phyloP scores from a whole-genome alignment of 2,888 invertebrate genomes.

The Dichetophora obliterata region DNA sequence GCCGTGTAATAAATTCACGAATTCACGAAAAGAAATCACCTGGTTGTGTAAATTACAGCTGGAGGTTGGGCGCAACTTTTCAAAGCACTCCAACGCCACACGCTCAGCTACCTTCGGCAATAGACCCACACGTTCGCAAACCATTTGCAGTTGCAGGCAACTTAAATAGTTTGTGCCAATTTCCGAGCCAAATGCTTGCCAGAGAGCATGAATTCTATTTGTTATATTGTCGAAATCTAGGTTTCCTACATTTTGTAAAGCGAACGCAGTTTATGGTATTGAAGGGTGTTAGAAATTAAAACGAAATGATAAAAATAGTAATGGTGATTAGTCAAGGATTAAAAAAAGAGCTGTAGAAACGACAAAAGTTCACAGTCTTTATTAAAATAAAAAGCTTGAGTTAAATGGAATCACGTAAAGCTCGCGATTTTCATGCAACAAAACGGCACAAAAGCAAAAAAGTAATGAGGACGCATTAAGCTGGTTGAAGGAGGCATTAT shows the following conservation, averaged over 20 bases:
- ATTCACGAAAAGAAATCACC: constrained; percentile 77
- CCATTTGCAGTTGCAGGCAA: constrained; percentile 73
- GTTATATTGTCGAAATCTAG: constrained; percentile 71
- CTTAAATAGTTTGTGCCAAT: constrained; percentile 71
- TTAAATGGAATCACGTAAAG: neutral
- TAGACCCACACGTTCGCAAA: constrained; percentile 74
- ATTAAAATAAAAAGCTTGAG: neutral
- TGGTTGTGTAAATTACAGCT: constrained; percentile 17
- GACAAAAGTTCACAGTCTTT: neutral
- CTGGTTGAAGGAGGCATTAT: constrained; percentile 2
- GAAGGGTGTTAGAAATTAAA: constrained; percentile 17
- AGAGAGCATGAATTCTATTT: constrained; percentile 74
- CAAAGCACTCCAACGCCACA: constrained; percentile 76
- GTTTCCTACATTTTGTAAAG: constrained; percentile 52
- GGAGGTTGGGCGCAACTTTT: constrained; percentile 73
- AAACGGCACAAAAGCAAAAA: neutral
- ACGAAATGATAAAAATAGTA: constrained; percentile 17
- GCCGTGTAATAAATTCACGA: constrained; percentile 75
- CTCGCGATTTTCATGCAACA: neutral
- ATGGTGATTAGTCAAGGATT: constrained; percentile 19
- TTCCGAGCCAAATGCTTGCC: constrained; percentile 71
- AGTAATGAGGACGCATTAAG: constrained; percentile 10
- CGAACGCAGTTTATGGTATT: constrained; percentile 20
- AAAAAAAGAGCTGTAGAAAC: constrained; percentile 7
- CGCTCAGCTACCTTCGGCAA: constrained; percentile 76